Base-by-base conservation (phyloP, 35 echinoderm and acorn worm genomes). In the Heliocidaris erythrogramma region DNA sequence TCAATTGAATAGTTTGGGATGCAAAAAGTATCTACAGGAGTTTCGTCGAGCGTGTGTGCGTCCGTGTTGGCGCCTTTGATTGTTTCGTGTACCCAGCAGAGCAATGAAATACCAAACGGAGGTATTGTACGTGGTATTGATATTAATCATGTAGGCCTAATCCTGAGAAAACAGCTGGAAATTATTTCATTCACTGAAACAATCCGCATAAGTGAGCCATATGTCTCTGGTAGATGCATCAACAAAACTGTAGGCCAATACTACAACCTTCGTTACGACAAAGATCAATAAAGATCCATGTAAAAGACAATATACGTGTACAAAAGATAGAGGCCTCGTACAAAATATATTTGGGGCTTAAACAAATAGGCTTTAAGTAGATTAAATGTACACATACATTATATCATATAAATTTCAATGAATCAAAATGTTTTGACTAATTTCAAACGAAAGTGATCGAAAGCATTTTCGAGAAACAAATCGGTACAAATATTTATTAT, bases 1-100 rank as follows among this genome's bases (percentile, higher is more conserved):
- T 92, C 91, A 92, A 59, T 89, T 42, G 87, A 78, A 78, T 78
- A 78, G 4, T 78, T 78, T 78, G 27, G 7, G 65, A 78, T 78
- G 65, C 5, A 78, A 18, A 78, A 18, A 78, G 24, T 78, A 78
- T 78, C 65, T 78, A 27, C 65, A 18, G 65, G 65, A 78, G 52
- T 56, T 9, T 10, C 0, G 52, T 10, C 9, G 87, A 42, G 87
- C 29, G 47, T 89, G 12, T 17, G 87, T n/a, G 17, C 87, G 6
- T 18, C 0, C 9, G 87, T 9, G 47, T 31, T 5, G 11, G 29
- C 87, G 31, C 87, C 13, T 89, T 9, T 14, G 31, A 32, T 89
- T 42, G 12, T 42, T 89, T 11, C 9, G 47, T 35, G 10, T 89
- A 89, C 65, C 6, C 21, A 78, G 27, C 27, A 78, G 65, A 78